Base-by-base conservation (phyloP, 2,797 vertebrate species). In the Spinibarbus caldwelli region DNA sequence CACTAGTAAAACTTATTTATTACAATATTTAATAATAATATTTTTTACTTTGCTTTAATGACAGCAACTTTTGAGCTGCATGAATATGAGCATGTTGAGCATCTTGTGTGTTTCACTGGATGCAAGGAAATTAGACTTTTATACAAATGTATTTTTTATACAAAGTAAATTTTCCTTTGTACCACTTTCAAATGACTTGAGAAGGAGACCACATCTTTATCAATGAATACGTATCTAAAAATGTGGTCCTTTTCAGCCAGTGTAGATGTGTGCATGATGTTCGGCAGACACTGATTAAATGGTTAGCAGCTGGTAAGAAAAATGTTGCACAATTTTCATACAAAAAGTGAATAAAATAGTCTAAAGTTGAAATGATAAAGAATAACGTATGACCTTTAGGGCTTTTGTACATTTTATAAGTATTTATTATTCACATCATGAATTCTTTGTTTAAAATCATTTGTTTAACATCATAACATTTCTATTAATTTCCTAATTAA, bases 161-260 rank as follows among this genome's bases (percentile, higher is more conserved):
- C 14, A 75, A 26, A 26, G 41, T 43, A 3, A 0, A 17, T 72
- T 26, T 72, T 47, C n/a, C 19, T 75, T 21, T 52, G 26, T 19
- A 52, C 29, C 72, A 75, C 45, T 21, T 75, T 26, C 9, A 75
- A 52, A 45, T 45, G 23, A 19, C 17, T 29, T 12, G 29, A 73
- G 15, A 73, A 47, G 43, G 23, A 77, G 49, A 77, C 73, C 73
- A n/a, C 73, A 76, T 7, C 21, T 76, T 76, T 38, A 76, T 54
- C 47, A 57, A 0, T 7, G 1, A 7, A 57, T 3, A n/a, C 0
- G 5, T 34, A 36, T 54, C 29, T 54, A 21, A 75, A 76, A 5
- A 1, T 31, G 73, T 5, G 73, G 73, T 77, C 21, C 38, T 57
- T 76, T 57, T 21, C 49, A 76, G 47, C 17, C 19, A 8, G 12